Conservation (phyloP, 1,140 invertebrate species). For the Habropoda laboriosa region DNA sequence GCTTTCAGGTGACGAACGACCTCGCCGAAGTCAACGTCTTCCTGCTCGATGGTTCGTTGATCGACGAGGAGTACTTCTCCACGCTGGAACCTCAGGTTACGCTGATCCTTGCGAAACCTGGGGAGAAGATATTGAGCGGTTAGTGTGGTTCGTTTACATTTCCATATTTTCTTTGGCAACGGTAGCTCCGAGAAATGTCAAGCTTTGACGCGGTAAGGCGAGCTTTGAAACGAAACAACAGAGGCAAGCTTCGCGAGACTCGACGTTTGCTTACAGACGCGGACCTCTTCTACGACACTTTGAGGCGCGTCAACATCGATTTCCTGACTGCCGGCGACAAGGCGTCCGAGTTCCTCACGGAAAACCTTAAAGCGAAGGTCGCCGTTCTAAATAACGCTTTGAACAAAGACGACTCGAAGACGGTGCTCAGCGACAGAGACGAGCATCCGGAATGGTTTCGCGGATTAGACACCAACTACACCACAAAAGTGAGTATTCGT, state of each 20-base stretch:
- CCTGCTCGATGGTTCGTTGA: conserved; percentile 86
- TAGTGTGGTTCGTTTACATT: conserved; percentile 42
- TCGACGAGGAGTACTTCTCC: conserved; percentile 89
- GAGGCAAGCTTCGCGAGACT: background rate
- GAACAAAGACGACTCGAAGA: conserved; percentile 82
- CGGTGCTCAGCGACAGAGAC: conserved; percentile 82
- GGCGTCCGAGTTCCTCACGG: conserved; percentile 85
- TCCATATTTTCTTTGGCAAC: too few relatives aligned
- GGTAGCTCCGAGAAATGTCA: too few relatives aligned
- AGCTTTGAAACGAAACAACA: background rate
- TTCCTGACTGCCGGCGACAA: conserved; percentile 84
- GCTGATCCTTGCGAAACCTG: conserved; percentile 85
- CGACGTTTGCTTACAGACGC: conserved; percentile 80
- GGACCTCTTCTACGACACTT: conserved; percentile 84
- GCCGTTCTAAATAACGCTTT: conserved; percentile 78
- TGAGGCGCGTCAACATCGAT: conserved; percentile 85
- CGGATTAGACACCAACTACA: conserved; percentile 85
- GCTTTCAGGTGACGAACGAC: conserved; percentile 72
- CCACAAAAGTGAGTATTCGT: conserved; percentile 83
- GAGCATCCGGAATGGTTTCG: conserved; percentile 89
- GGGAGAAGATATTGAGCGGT: conserved; percentile 86
- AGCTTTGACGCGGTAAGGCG: too few relatives aligned
- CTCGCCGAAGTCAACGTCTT: conserved; percentile 77
- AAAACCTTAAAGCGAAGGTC: conserved; percentile 86
- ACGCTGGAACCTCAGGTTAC: conserved; percentile 88